A percentile compares a stretch with the other conserved stretches of the same genome.
These are phyloP conservation scores for Aleiodes sp. DNA, from an alignment of 1,140 invertebrate genomes.

Conservation along the genomic window DNA sequence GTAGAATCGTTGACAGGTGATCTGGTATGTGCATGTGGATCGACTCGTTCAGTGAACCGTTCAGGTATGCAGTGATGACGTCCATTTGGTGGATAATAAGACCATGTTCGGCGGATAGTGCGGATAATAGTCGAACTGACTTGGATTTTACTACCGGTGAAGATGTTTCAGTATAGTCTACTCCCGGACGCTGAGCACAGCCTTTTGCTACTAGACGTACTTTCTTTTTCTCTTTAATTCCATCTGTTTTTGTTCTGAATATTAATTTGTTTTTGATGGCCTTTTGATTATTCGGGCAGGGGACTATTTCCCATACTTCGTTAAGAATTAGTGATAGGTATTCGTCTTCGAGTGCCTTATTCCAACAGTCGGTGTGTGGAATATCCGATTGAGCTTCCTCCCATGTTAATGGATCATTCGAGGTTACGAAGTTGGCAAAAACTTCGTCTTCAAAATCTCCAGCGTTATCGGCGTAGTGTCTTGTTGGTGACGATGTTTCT, in stretches of 20 bases:
- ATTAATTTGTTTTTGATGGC: background rate
- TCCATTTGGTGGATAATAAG: conserved; percentile 49
- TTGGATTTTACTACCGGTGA: conserved; percentile 41
- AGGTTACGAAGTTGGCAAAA: background rate
- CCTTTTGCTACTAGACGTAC: conserved; percentile 49
- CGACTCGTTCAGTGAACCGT: conserved; percentile 50
- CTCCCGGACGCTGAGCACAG: conserved; percentile 39
- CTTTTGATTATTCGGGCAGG: background rate
- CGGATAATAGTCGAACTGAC: conserved; percentile 39
- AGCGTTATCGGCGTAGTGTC: background rate
- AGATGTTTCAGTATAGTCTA: conserved; percentile 47
- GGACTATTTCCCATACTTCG: background rate
- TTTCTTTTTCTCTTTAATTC: conserved; percentile 47
- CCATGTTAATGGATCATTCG: background rate
- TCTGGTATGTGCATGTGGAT: conserved; percentile 57
- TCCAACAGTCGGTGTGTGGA: conserved; percentile 25
- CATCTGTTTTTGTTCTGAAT: conserved; percentile 30
- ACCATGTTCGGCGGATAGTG: conserved; percentile 43
- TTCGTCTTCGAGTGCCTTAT: conserved; percentile 43
- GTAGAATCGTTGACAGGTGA: conserved; percentile 16
- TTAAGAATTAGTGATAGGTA: conserved; percentile 36
- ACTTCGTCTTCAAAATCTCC: background rate
- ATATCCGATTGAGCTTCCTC: background rate
- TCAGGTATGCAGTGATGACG: conserved; percentile 50
- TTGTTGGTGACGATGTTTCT: background rate